Percentiles rank a stretch among this genome's conserved stretches.
phyloP scores from a whole-genome alignment of 2,113 vertebrate species.

The Dasyornis broadbenti region DNA sequence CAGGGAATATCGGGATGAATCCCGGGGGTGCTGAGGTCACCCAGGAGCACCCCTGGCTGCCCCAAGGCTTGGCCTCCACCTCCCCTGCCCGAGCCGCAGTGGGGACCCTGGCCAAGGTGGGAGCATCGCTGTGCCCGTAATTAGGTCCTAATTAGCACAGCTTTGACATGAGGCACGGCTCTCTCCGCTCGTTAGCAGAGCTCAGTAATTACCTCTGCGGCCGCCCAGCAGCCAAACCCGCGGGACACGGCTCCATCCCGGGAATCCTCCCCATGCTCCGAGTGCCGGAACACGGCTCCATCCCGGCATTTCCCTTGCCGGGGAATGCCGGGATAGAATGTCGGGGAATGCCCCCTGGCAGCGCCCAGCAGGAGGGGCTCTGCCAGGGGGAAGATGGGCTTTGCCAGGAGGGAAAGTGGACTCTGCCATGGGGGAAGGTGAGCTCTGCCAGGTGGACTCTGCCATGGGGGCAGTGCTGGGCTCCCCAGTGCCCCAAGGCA shows the following conservation, averaged over 20 bases:
- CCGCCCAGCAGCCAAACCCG: no score
- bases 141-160: slow-evolving; percentile 35
- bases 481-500: neutral
- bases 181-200: neutral
- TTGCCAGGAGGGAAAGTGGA: neutral
- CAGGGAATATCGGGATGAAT: neutral
- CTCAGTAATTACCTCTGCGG: neutral
- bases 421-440: neutral
- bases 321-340: no score
- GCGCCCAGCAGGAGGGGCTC: neutral
- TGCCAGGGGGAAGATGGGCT: neutral
- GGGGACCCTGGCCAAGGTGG: neutral
- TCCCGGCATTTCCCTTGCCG: neutral
- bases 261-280: no score
- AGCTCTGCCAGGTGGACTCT: neutral
- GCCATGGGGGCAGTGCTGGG: neutral
- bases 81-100: neutral
- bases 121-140: neutral
- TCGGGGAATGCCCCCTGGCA: no score
- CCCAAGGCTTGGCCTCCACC: neutral
- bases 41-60: neutral
- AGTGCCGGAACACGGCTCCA: neutral
- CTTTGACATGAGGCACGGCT: neutral
- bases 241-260: no score
- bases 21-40: neutral